Conservation (phyloP, 2,797 vertebrate species). For the Aeoliscus strigatus region DNA sequence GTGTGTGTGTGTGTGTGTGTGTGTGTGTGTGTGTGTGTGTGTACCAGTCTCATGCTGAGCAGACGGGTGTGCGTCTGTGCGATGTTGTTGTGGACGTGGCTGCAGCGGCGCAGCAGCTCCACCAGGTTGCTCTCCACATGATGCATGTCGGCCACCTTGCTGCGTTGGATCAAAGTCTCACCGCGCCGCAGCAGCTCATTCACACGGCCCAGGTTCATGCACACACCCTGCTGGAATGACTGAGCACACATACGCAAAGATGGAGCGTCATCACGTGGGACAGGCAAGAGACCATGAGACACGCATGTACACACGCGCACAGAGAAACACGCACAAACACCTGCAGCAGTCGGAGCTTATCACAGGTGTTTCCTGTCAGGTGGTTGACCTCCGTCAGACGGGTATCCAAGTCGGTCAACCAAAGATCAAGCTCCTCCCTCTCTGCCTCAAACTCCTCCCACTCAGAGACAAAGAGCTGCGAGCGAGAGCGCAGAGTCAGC, state of each 20-base stretch:
- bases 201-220: slow-evolving; percentile 63
- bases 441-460: slow-evolving; percentile 77
- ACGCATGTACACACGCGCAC: background rate
- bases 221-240: slow-evolving; percentile 77
- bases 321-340: slow-evolving; percentile 41
- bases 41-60: slow-evolving; percentile 83
- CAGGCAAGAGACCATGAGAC: background rate
- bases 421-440: slow-evolving; percentile 72
- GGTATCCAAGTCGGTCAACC: slow-evolving; percentile 76
- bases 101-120: slow-evolving; percentile 72
- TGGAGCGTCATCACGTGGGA: background rate
- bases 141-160: slow-evolving; percentile 62
- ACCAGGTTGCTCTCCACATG: slow-evolving; percentile 70
- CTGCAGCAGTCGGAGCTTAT: slow-evolving; percentile 77
- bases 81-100: slow-evolving; percentile 70
- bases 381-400: slow-evolving; percentile 73
- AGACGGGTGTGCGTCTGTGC: slow-evolving; percentile 74
- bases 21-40: slow-evolving; percentile 5
- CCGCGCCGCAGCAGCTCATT: slow-evolving; percentile 71
- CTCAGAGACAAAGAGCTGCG: slow-evolving; percentile 68
- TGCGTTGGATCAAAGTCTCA: slow-evolving; percentile 74
- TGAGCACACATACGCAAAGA: slow-evolving; percentile 25
- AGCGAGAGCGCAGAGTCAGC: too few species aligned
- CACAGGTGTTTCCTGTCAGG: slow-evolving; percentile 64
- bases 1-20: slow-evolving; percentile 1